These are phyloP conservation scores for Adoxophyes honmai DNA, from an alignment of 1,140 invertebrate species.

Conservation along the genomic window DNA sequence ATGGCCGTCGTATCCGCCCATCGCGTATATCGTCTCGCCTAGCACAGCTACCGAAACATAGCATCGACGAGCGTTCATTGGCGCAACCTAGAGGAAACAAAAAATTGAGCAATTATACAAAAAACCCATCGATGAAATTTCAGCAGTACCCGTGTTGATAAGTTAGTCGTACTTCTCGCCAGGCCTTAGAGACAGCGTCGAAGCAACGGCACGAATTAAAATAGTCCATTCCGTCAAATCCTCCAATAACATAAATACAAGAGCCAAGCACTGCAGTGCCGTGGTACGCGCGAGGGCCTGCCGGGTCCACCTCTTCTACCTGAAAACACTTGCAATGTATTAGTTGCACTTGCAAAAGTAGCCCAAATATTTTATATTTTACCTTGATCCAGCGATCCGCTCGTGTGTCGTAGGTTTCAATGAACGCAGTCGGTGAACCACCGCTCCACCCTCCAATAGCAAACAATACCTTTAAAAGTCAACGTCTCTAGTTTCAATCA, in stretches of 20 bases:
- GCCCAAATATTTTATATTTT: slow-evolving; percentile 13
- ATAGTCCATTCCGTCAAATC: slow-evolving; percentile 85
- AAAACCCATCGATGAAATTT: too few relatives aligned
- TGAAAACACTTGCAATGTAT: slow-evolving; percentile 33
- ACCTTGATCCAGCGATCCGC: slow-evolving; percentile 83
- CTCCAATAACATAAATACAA: slow-evolving; percentile 87
- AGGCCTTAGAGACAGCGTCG: slow-evolving; percentile 80
- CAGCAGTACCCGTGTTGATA: neutral
- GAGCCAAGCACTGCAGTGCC: slow-evolving; percentile 84
- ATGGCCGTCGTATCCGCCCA: slow-evolving; percentile 93
- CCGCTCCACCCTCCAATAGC: slow-evolving; percentile 90
- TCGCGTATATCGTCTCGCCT: slow-evolving; percentile 87
- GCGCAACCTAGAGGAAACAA: slow-evolving; percentile 63
- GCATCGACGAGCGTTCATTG: slow-evolving; percentile 79
- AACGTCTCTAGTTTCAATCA: slow-evolving; percentile 2
- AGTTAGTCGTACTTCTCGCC: slow-evolving; percentile 79
- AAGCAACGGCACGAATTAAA: slow-evolving; percentile 85
- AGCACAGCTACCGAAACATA: slow-evolving; percentile 82
- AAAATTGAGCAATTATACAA: too few relatives aligned
- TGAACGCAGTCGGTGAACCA: slow-evolving; percentile 85
- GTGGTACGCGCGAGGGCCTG: slow-evolving; percentile 85
- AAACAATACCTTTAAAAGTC: slow-evolving; percentile 76
- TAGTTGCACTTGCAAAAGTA: neutral
- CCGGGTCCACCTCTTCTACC: slow-evolving; percentile 76
- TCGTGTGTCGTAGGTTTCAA: slow-evolving; percentile 88